Conservation (phyloP, 2,888 invertebrate genomes). For the Macaria notata region DNA sequence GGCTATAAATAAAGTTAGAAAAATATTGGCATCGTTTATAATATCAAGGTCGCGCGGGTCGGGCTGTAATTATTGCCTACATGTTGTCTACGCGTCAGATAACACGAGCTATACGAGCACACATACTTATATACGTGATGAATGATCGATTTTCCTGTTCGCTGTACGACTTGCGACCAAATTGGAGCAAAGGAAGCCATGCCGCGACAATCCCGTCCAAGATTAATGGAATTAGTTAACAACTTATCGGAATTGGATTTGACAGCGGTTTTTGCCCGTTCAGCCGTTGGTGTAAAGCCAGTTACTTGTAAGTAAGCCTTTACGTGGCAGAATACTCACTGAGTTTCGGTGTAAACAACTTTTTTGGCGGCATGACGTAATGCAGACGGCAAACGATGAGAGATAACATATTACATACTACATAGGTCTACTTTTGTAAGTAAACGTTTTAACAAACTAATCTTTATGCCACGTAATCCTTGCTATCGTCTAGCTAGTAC, state of each 20-base stretch:
- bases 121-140: neutral
- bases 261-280: constrained; percentile 32
- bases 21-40: neutral
- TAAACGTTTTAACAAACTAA: neutral
- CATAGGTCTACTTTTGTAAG: neutral
- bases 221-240: constrained; percentile 44
- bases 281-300: constrained; percentile 19
- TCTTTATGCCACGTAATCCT: too few relatives aligned
- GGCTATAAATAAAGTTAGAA: neutral
- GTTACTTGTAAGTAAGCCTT: constrained; percentile 17
- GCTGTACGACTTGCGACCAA: constrained; percentile 31
- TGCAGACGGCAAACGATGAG: neutral
- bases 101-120: neutral
- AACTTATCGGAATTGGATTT: constrained; percentile 47
- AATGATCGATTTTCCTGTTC: constrained; percentile 8
- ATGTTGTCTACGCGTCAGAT: too few relatives aligned
- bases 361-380: constrained; percentile 3
- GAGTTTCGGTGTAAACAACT: constrained; percentile 2
- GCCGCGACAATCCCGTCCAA: constrained; percentile 37
- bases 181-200: constrained; percentile 41
- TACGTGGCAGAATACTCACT: constrained; percentile 5
- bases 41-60: constrained; percentile 2
- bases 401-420: neutral
- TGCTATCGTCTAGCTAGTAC: too few relatives aligned
- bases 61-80: neutral